Base-by-base conservation (phyloP, 2,113 vertebrate genomes). In the Gobiocypris rarus region DNA sequence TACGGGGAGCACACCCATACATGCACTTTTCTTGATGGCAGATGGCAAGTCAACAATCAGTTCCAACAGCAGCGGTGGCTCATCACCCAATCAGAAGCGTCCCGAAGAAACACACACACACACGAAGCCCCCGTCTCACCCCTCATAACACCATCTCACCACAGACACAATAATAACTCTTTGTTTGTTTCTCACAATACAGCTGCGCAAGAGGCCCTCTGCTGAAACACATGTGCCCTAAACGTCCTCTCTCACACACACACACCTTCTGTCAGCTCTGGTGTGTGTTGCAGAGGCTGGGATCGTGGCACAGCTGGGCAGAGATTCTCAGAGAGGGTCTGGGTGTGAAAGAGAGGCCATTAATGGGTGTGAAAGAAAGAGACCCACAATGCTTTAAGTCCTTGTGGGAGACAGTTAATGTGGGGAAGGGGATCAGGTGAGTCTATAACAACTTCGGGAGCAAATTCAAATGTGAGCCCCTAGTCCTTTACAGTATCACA, bases 1-100 rank as follows among this genome's bases (percentile, higher is more conserved):
- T 67, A 78, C 82, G 41, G 17, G 19, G 65, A 81, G 48, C 22
- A 11, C 75, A 41, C 77, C 56, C 74, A 75, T 81, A 86, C 76
- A 81, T 54, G 41, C 34, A 31, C 58, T 90, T 96, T 95, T 94
- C 94, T 96, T 95, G 95, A 95, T 95, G 96, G 96, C 97, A 98
- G 96, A 99, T 98, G 97, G 96, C 96, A 96, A 96, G 95, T 97
- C 96, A 97, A 97, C 96, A 97, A 98, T 97, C 94, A 95, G 95
- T 94, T 95, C 95, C 95, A 81, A 90, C 89, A 92, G 89, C 83
- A 95, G 93, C 92, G 92, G 93, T 93, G 93, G 81, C 85, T 87
- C 87, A 59, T 74, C 89, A 83, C 93, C 95, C 94, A 88, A 92
- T 87, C 86, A 87, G 65, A 58, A 76, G 61, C 79, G 86, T 92